Base-by-base conservation (phyloP, 2,888 invertebrate species). In the Ophion costatus region DNA sequence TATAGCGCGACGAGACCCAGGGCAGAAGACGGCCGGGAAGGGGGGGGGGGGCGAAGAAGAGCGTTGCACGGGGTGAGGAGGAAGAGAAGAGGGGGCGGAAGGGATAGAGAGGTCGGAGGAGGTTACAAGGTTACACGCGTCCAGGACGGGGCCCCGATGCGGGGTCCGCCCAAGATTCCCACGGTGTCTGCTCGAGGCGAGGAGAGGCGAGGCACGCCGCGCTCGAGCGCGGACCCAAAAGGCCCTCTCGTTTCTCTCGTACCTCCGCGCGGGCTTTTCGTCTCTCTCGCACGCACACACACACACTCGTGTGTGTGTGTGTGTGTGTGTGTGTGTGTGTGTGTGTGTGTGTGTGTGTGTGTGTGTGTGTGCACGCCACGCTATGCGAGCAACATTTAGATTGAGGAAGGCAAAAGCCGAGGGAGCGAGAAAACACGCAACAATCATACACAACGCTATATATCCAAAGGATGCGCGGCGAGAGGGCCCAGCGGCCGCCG, bases 101-200 rank as follows among this genome's bases (percentile, higher is more conserved):
- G 59, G 84, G 79, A 86, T 74, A 85, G 89, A 90, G 91, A 90
- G 91, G 91, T 91, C 90, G 90, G 89, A 88, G 88, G 89, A 90
- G 90, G 92, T 90, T 91, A 91, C 91, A 90, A 91, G 90, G 92
- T 92, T 91, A 92, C 92, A 91, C 92, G 92, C 92, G 90, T 91
- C 91, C 91, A 91, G 90, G 90, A 90, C 90, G 88, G 90, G 90
- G 90, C 91, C 91, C 89, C 89, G 85, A 90, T 87, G 89, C 89
- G 87, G 91, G 92, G 92, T 91, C 92, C 92, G 92, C 92, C 92
- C 92, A 91, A 92, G 91, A 91, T 93, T 93, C 93, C 92, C 93
- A 93, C 93, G 93, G 93, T 93, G 91, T 91, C 92, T 90, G 93
- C 92, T 92, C 91, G 93, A 92, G 92, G 93, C 92, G 90, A 92